Evolutionary conservation across 2,797 vertebrate species (phyloP), one percentile per base, ranked within the genome.

Genomic region (Pagetopsis macropterus): DNA sequence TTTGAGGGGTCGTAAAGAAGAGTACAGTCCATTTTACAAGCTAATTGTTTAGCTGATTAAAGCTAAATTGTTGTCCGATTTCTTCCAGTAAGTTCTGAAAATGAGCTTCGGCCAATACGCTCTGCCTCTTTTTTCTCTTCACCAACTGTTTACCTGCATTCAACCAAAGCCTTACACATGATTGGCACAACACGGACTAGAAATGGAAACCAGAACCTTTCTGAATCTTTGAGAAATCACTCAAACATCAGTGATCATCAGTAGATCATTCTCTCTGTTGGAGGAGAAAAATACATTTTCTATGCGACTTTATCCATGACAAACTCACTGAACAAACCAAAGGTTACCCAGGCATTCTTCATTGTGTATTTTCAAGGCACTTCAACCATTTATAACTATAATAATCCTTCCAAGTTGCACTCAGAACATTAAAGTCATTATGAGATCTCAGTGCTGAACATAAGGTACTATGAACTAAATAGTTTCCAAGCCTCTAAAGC

Each of bases 401-500:
- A 59, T 44, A 78, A 76, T 87, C 49, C 82, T 72, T 58, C 19
- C 61, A 52, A 61, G 27, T 84, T 87, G n/a, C 68, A 65, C 45
- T 72, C 65, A 43, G 44, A 79, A 55, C 46, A 51, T 60, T 74
- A 77, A 85, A 84, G 62, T 68, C 63, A 84, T 87, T 68, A 75
- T 63, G 52, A 74, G 60, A 87, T 72, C 74, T 82, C 69, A 23
- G 62, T 9, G 75, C 44, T 37, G 72, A 86, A 75, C 82, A 88
- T 84, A 82, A 69, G 85, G 79, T 54, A 69, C 66, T 21, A 37
- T 70, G 70, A 86, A 75, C 68, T 65, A 43, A 5, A 46, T 52
- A 33, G 48, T 59, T 67, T 44, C 66, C 5, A 31, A 83, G 72
- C 41, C 63, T 66, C 64, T 16, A 56, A 71, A 21, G 70, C 70